These are phyloP conservation scores for Panthera leo DNA, from an alignment of 2,113 vertebrate genomes.

Conservation along the genomic window DNA sequence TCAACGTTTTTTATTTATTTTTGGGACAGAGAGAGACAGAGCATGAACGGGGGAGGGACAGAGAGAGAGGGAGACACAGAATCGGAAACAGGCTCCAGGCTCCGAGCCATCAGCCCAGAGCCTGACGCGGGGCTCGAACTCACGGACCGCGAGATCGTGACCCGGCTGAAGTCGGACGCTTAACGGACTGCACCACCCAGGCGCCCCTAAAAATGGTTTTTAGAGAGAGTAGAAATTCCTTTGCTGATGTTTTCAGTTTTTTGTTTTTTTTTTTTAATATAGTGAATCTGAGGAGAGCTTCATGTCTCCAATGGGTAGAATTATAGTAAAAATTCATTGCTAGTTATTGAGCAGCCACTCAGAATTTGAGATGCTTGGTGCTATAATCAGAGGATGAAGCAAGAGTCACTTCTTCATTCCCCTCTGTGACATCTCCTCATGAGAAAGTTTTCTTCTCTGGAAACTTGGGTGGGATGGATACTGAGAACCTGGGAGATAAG, in stretches of 20 bases:
- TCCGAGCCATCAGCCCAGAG: too few species aligned
- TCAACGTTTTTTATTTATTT: too few species aligned
- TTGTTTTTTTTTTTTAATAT: neutral
- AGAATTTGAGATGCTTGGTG: neutral
- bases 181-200: too few species aligned
- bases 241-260: neutral
- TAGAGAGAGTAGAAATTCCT: neutral
- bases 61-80: too few species aligned
- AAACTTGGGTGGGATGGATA: neutral
- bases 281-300: conserved; percentile 3
- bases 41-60: too few species aligned
- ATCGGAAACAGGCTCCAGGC: too few species aligned
- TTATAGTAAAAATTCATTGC: neutral
- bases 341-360: neutral
- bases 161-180: too few species aligned
- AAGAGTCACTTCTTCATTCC: neutral
- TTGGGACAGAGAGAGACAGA: too few species aligned
- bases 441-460: neutral
- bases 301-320: neutral
- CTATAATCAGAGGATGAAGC: neutral
- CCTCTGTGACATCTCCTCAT: neutral
- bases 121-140: too few species aligned
- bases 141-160: too few species aligned
- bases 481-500: neutral
- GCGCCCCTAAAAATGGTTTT: neutral